Conservation (phyloP, 2,797 vertebrate species). For the Myotis planiceps region DNA sequence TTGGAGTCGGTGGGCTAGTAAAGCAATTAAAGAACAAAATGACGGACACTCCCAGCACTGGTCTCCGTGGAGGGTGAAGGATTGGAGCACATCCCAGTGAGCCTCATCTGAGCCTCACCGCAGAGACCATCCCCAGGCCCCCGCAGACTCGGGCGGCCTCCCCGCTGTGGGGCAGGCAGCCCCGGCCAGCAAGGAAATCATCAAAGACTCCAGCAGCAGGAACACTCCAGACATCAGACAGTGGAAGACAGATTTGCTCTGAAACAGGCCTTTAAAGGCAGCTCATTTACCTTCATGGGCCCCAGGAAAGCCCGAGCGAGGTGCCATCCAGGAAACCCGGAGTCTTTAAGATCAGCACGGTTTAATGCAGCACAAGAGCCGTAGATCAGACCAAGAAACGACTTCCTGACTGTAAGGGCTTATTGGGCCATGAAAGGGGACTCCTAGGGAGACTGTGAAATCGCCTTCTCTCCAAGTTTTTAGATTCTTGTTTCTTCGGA, state of each 20-base stretch:
- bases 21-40: slow-evolving; percentile 57
- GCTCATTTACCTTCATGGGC: slow-evolving; percentile 65
- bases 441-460: slow-evolving; percentile 74
- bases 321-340: slow-evolving; percentile 69
- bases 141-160: not conserved
- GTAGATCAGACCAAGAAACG: slow-evolving; percentile 57
- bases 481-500: slow-evolving; percentile 6
- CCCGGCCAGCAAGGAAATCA: slow-evolving; percentile 52
- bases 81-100: not conserved
- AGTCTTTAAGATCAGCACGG: slow-evolving; percentile 55
- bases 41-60: not conserved
- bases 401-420: slow-evolving; percentile 70
- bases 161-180: slow-evolving; percentile 59
- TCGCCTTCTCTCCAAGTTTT: slow-evolving; percentile 28
- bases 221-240: slow-evolving; percentile 49
- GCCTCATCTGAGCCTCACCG: not conserved
- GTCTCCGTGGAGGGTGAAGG: not conserved
- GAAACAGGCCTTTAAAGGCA: slow-evolving; percentile 61
- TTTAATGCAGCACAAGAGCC: slow-evolving; percentile 69
- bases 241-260: slow-evolving; percentile 70
- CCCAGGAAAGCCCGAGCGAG: slow-evolving; percentile 56
- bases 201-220: slow-evolving; percentile 73
- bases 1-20: slow-evolving; percentile 16
- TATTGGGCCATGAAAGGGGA: slow-evolving; percentile 69
- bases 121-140: slow-evolving; percentile 6